Evolutionary conservation across 1,140 invertebrate genomes (phyloP).

Genomic region (Pseudomyrmex pallidus): DNA sequence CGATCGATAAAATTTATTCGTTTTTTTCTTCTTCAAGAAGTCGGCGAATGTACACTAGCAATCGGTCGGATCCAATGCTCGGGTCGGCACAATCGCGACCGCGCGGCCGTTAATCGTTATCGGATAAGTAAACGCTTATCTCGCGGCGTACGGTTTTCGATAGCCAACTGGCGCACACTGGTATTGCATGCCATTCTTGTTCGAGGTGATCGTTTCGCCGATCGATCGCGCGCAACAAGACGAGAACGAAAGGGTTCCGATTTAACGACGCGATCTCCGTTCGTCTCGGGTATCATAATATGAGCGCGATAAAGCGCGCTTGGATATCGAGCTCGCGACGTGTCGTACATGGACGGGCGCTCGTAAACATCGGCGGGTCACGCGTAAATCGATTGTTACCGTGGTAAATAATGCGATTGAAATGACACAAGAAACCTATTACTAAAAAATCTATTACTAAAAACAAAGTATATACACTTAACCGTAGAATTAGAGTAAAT

Average conservation of each 20-base stretch:
- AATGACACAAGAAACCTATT: too few species aligned
- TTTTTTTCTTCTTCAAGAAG: not conserved
- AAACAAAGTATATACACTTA: too few species aligned
- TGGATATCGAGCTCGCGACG: conserved; percentile 44
- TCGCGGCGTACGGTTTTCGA: conserved; percentile 55
- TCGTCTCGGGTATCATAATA: conserved; percentile 56
- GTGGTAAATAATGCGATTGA: not conserved
- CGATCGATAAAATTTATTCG: conserved; percentile 23
- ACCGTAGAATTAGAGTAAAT: not conserved
- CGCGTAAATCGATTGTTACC: conserved; percentile 26
- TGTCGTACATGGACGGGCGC: conserved; percentile 39
- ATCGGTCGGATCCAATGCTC: not conserved
- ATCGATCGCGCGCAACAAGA: conserved; percentile 38
- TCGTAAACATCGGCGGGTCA: conserved; percentile 36
- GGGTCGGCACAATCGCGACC: conserved; percentile 40
- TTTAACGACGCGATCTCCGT: conserved; percentile 49
- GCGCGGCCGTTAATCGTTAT: conserved; percentile 67
- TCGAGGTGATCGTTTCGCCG: conserved; percentile 31
- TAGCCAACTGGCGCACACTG: not conserved
- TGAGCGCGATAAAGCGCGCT: conserved; percentile 44
- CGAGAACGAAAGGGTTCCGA: conserved; percentile 33
- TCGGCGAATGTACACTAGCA: not conserved
- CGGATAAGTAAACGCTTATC: conserved; percentile 71
- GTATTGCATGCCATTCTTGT: conserved; percentile 47
- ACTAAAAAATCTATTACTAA: too few species aligned